Percentiles rank a stretch among this genome's conserved stretches.
Conservation (phyloP, 2,797 vertebrate species). For the Toxotes lorentzi region DNA sequence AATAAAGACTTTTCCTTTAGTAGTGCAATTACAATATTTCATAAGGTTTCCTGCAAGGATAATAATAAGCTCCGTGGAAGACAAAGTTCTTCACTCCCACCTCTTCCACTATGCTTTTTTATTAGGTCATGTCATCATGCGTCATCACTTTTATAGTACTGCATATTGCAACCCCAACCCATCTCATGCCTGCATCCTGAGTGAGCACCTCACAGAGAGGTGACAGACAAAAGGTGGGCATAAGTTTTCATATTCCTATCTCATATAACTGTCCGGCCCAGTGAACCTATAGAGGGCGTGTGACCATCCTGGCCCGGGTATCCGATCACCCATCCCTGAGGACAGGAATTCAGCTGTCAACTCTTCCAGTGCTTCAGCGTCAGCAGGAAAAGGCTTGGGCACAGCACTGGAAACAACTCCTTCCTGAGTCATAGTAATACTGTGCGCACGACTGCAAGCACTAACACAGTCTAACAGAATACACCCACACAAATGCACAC, state of each 20-base stretch:
- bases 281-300: conserved; percentile 28
- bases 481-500: conserved; percentile 5
- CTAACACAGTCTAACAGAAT: background rate
- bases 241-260: conserved; percentile 24
- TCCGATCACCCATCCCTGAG: conserved; percentile 36
- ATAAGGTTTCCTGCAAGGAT: background rate
- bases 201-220: conserved; percentile 11
- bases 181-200: conserved; percentile 6
- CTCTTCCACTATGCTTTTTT: conserved; percentile 6
- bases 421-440: conserved; percentile 41
- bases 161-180: background rate
- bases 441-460: background rate
- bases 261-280: conserved; percentile 6
- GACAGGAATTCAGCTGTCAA: conserved; percentile 51
- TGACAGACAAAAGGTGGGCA: conserved; percentile 17
- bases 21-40: background rate
- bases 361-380: conserved; percentile 26
- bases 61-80: background rate
- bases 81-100: background rate
- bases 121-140: background rate
- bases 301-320: conserved; percentile 8
- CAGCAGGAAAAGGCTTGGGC: conserved; percentile 60
- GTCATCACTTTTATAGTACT: conserved; percentile 1
- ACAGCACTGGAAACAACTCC: conserved; percentile 47
- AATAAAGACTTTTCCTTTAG: too few relatives aligned